Evolutionary conservation across 2,888 invertebrate species (phyloP).

Genomic region (Sinotaia quadrata): DNA sequence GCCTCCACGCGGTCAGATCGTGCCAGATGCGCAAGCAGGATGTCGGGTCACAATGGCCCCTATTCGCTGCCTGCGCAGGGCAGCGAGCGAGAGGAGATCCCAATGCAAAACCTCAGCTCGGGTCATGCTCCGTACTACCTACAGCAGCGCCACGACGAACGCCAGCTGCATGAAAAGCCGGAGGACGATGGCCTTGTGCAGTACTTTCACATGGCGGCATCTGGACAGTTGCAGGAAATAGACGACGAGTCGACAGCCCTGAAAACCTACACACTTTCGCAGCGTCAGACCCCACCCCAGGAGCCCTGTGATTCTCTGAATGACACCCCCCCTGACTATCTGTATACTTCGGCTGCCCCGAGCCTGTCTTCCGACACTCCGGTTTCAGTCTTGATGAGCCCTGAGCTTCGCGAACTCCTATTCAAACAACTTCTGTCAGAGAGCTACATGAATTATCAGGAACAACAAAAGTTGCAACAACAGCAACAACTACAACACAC

Average conservation of each 20-base stretch:
- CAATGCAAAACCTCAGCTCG: conserved; percentile 5
- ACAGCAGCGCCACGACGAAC: neutral
- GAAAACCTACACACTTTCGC: conserved; percentile 15
- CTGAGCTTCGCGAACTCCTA: conserved; percentile 5
- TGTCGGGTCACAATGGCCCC: too few species aligned
- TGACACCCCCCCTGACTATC: neutral
- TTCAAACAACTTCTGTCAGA: conserved; percentile 4
- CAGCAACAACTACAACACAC: neutral
- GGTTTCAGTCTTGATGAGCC: conserved; percentile 5
- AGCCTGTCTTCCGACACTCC: neutral
- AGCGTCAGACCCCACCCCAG: neutral
- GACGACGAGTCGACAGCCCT: neutral
- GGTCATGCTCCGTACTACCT: neutral
- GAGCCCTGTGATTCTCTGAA: neutral
- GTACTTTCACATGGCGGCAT: conserved; percentile 20
- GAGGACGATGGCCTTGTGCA: conserved; percentile 2
- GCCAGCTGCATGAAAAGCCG: neutral
- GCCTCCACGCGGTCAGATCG: neutral
- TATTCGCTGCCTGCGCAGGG: conserved; percentile 3
- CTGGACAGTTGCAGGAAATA: conserved; percentile 13
- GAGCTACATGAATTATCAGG: neutral
- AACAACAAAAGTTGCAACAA: neutral
- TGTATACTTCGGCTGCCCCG: neutral
- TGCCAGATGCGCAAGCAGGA: too few species aligned
- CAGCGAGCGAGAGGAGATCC: conserved; percentile 3